These are phyloP conservation scores for Drosophila melanosoma DNA, from an alignment of 2,888 invertebrate species.

Conservation along the genomic window DNA sequence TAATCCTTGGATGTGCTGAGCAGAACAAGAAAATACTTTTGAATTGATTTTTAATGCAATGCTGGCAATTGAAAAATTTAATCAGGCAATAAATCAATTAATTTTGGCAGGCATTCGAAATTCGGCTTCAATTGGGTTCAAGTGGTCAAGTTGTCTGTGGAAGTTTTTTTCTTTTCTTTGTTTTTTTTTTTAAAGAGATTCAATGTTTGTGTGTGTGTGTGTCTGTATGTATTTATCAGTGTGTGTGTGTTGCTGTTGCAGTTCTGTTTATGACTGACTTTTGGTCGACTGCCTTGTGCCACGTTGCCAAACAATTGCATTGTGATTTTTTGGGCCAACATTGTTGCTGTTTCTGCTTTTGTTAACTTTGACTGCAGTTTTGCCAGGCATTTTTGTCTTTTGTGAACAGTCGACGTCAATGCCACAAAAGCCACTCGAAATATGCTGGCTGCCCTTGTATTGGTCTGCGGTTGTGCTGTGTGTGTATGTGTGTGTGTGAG, in stretches of 20 bases:
- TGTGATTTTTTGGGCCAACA: conserved; percentile 61
- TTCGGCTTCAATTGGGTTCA: neutral
- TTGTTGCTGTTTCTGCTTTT: conserved; percentile 25
- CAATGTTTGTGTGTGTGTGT: conserved; percentile 11
- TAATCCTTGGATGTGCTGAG: neutral
- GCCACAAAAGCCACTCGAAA: conserved; percentile 75
- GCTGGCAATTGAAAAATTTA: neutral
- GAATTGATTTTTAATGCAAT: neutral
- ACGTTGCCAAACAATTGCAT: conserved; percentile 71
- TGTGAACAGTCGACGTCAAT: conserved; percentile 52
- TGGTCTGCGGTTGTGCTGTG: conserved; percentile 14
- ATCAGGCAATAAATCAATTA: neutral
- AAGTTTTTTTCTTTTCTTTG: neutral
- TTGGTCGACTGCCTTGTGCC: conserved; percentile 24
- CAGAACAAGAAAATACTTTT: neutral
- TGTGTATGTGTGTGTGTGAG: conserved; percentile 18
- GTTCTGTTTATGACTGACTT: conserved; percentile 42
- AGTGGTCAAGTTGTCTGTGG: neutral
- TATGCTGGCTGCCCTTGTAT: conserved; percentile 51
- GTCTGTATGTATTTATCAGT: conserved; percentile 1
- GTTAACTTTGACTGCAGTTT: conserved; percentile 56
- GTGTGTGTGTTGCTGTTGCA: conserved; percentile 22
- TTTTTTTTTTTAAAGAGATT: neutral
- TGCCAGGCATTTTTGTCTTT: conserved; percentile 65
- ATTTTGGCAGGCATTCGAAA: neutral